phyloP scores from a whole-genome alignment of 2,888 invertebrate genomes.

The Mesoligia furuncula region DNA sequence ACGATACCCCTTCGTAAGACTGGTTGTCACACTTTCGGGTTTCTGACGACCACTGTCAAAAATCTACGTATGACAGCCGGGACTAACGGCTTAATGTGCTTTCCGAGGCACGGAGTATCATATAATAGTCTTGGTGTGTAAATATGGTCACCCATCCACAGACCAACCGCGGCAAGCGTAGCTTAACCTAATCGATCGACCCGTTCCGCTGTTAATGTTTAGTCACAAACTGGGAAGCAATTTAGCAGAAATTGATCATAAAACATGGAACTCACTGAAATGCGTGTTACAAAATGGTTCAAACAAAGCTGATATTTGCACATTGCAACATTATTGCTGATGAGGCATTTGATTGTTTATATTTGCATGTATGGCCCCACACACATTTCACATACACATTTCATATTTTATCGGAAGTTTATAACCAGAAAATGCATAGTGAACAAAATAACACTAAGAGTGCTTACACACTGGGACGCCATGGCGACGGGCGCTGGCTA shows the following conservation, averaged over 20 bases:
- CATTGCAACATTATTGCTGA: conserved; percentile 38
- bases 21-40: too few relatives aligned
- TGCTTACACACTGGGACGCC: too few relatives aligned
- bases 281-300: conserved; percentile 17
- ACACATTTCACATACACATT: background rate
- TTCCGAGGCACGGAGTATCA: too few relatives aligned
- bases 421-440: background rate
- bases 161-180: too few relatives aligned
- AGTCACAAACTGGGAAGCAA: background rate
- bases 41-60: too few relatives aligned
- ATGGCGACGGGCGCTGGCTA: too few relatives aligned
- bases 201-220: too few relatives aligned
- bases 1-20: too few relatives aligned
- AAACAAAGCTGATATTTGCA: conserved; percentile 38
- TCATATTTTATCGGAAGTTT: background rate
- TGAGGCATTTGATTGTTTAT: conserved; percentile 18
- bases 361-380: background rate
- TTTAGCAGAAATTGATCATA: background rate
- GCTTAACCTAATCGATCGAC: too few relatives aligned
- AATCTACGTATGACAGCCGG: too few relatives aligned
- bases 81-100: too few relatives aligned
- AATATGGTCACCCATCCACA: background rate
- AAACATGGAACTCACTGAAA: conserved; percentile 25
- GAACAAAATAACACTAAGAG: background rate
- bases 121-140: too few relatives aligned